phyloP scores from a whole-genome alignment of 2,113 vertebrate genomes.

The Natator depressus region DNA sequence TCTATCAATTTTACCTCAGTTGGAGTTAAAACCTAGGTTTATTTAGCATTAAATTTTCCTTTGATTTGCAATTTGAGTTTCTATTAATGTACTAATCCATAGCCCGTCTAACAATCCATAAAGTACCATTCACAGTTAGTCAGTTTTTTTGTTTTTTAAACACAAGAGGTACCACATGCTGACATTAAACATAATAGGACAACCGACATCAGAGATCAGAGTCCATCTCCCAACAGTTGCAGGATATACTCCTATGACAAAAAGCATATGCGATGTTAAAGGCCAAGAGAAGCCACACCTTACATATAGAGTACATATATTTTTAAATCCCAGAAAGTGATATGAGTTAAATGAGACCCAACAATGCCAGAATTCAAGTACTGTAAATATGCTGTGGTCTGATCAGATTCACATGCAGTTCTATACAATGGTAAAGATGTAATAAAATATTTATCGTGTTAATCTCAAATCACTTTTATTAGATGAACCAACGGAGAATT shows the following conservation, averaged over 20 bases:
- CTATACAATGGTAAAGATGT: background rate
- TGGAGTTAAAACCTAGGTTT: too few species aligned
- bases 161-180: background rate
- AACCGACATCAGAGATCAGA: background rate
- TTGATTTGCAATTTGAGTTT: background rate
- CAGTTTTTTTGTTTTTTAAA: background rate
- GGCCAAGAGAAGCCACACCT: background rate
- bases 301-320: background rate
- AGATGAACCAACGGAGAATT: background rate
- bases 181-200: background rate
- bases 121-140: background rate
- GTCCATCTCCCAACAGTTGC: background rate
- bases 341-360: background rate
- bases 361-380: background rate
- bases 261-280: background rate
- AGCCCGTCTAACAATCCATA: background rate
- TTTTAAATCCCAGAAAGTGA: background rate
- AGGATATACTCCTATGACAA: background rate
- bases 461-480: background rate
- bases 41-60: too few species aligned
- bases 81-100: background rate
- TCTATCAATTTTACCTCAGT: background rate
- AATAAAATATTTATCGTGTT: background rate
- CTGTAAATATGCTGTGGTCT: background rate
- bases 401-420: background rate